Evolutionary conservation across 2,888 invertebrate genomes (phyloP), one percentile per base, ranked within the genome.

Genomic region (Agelastica alni): DNA sequence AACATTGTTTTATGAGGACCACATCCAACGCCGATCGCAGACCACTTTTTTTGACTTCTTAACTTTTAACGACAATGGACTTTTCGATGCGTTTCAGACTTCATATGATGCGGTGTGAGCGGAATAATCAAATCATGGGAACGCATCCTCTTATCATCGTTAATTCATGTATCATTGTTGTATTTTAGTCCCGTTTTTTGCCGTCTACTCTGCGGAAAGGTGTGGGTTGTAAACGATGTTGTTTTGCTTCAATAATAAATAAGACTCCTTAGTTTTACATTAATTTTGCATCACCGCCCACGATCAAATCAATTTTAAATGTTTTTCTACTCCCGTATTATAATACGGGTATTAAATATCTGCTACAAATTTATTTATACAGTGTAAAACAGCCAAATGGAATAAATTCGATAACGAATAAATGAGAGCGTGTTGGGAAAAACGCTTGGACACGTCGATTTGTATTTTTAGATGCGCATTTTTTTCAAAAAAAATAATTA

Each of bases 111-210:
- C 61, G 51, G 48, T 65, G 72, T 74, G 75, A 74, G 65, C 64
- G 55, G 75, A 74, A 74, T 75, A 69, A 66, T 66, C 71, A 74
- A 75, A 74, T 68, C 70, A 73, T 75, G 74, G 73, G 74, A 75
- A 75, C 72, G 67, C 66, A 71, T 69, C 66, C 62, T n/a, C n/a
- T 69, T 71, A 68, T 65, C 67, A 69, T 69, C 70, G 71, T 70
- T 68, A 69, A 70, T 70, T 66, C 68, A 64, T 70, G 68, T 72
- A 66, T 66, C 64, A 65, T 59, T 63, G 65, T 62, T 37, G 37
- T 39, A 64, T 65, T 66, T 60, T 20, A 30, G 32, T 14, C n/a
- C 10, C 14, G n/a, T 41, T 49, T 49, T 49, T 36, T 17, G 26
- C 9, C 7, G 7, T 1, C 26, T 1, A 9, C 2, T 2, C 9